These are phyloP conservation scores for Oryzias curvinotus DNA, from an alignment of 2,113 vertebrate species.

Conservation along the genomic window DNA sequence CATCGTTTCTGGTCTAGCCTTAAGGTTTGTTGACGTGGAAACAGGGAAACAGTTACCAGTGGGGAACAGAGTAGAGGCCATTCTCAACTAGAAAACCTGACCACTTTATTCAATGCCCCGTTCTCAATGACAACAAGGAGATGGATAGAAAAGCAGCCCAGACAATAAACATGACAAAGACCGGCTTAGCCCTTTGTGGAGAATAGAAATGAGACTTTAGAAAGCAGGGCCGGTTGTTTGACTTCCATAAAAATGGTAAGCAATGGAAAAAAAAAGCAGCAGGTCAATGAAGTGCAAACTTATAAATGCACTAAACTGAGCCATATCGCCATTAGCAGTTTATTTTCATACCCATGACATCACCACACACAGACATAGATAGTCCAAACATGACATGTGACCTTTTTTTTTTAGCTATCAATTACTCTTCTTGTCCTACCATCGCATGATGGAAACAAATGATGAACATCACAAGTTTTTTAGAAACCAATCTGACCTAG, in stretches of 20 bases:
- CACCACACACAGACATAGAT: conserved; percentile 4
- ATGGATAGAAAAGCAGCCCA: conserved; percentile 15
- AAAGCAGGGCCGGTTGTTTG: too few relatives aligned
- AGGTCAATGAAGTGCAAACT: background rate
- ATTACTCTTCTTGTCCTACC: background rate
- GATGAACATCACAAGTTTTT: too few relatives aligned
- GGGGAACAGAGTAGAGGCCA: conserved; percentile 13
- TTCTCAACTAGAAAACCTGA: conserved; percentile 18
- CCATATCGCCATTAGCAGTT: background rate
- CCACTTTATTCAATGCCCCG: conserved; percentile 17
- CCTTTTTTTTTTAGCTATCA: conserved; percentile 1
- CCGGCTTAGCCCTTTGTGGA: conserved; percentile 11
- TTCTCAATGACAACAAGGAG: conserved; percentile 34
- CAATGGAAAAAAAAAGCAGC: background rate
- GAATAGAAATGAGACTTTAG: too few relatives aligned
- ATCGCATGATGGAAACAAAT: background rate
- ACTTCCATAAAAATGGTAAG: too few relatives aligned
- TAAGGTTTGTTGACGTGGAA: conserved; percentile 47
- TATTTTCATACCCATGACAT: conserved; percentile 11
- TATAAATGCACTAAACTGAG: background rate
- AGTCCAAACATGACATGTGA: background rate
- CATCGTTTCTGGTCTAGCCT: conserved; percentile 14
- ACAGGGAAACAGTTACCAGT: conserved; percentile 53
- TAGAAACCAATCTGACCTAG: too few relatives aligned
- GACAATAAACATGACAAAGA: conserved; percentile 39